Conservation (phyloP, 2,797 vertebrate species). For the Carcharodon carcharias region DNA sequence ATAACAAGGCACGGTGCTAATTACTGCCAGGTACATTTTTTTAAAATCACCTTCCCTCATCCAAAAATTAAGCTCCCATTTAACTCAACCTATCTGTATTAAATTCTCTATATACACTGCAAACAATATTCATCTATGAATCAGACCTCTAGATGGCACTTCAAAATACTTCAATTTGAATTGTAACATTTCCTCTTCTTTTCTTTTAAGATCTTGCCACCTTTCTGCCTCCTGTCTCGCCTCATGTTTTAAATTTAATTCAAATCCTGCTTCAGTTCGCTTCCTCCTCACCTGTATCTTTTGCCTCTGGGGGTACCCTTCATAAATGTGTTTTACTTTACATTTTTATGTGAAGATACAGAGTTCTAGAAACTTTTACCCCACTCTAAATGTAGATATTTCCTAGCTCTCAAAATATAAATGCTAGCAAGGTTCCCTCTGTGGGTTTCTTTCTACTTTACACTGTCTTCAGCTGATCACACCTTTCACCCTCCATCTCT, state of each 20-base stretch:
- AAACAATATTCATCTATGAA: background rate
- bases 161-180: background rate
- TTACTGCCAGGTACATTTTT: background rate
- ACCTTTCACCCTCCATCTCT: background rate
- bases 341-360: background rate
- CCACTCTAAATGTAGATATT: background rate
- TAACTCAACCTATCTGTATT: background rate
- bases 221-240: background rate
- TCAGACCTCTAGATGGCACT: no score
- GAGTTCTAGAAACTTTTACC: background rate
- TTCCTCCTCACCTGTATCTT: background rate
- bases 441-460: background rate
- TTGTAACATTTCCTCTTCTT: background rate
- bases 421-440: background rate
- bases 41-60: background rate
- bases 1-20: background rate
- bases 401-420: background rate
- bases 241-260: background rate
- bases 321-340: background rate
- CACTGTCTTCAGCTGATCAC: background rate
- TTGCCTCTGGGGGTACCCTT: background rate
- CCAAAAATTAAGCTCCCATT: background rate
- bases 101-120: background rate
- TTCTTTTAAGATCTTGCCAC: background rate
- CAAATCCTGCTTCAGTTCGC: background rate